A percentile compares a stretch with the other conserved stretches of the same genome.
phyloP scores from a whole-genome alignment of 2,113 vertebrate species.

The Mustela nigripes region DNA sequence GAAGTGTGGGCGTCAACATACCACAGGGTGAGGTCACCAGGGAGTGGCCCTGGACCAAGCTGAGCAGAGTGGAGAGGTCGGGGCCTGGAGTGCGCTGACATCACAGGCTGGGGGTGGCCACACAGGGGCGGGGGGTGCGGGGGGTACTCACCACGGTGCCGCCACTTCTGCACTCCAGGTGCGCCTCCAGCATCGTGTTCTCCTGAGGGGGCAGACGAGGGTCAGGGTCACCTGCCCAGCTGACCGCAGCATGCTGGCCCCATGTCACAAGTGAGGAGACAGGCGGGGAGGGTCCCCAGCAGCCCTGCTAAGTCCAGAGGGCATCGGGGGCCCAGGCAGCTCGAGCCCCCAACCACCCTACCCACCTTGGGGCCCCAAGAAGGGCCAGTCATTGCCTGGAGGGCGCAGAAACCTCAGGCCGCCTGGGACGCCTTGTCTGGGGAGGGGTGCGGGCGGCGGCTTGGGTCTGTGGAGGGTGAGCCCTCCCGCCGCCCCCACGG shows the following conservation, averaged over 20 bases:
- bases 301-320: fast-evolving
- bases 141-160: background rate
- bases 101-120: background rate
- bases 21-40: background rate
- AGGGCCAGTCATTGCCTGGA: background rate
- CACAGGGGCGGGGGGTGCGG: too few relatives aligned
- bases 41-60: background rate
- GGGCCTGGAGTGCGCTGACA: fast-evolving
- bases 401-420: background rate
- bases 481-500: fast-evolving
- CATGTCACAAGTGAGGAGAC: background rate
- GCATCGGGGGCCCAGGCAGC: background rate
- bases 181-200: background rate
- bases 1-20: background rate
- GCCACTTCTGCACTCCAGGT: constrained; percentile 19
- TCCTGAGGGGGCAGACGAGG: background rate
- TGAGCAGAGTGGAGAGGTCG: background rate
- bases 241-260: fast-evolving
- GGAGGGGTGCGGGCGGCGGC: background rate
- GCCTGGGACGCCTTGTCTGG: background rate
- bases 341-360: background rate
- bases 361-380: background rate
- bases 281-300: fast-evolving
- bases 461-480: fast-evolving
- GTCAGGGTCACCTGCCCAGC: background rate